Conservation (phyloP, 2,113 vertebrate species). For the Centrocercus urophasianus region DNA sequence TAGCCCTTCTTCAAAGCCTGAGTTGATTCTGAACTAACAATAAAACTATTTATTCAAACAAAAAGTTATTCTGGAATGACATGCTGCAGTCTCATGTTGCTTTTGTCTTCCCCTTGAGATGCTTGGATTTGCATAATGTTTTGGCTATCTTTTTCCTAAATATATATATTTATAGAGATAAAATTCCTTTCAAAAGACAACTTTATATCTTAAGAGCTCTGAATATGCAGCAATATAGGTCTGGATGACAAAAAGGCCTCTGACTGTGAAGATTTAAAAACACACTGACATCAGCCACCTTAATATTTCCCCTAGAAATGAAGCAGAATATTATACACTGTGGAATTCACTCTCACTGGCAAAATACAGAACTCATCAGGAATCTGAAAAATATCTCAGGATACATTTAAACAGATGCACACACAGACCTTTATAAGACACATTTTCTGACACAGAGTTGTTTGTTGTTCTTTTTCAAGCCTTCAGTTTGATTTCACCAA, state of each 20-base stretch:
- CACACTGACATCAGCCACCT: slow-evolving; percentile 37
- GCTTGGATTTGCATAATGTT: slow-evolving; percentile 69
- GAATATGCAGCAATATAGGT: slow-evolving; percentile 42
- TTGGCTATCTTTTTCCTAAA: slow-evolving; percentile 47
- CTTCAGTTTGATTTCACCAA: background rate
- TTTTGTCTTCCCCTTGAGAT: slow-evolving; percentile 72
- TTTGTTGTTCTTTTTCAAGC: background rate
- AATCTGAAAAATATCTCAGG: background rate
- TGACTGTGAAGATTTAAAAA: slow-evolving; percentile 65
- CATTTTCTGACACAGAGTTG: background rate
- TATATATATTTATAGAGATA: background rate
- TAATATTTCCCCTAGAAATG: slow-evolving; percentile 50
- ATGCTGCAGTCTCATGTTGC: slow-evolving; percentile 11
- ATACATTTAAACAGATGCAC: background rate
- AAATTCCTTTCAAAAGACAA: slow-evolving; percentile 39
- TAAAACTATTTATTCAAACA: slow-evolving; percentile 47
- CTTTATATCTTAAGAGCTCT: slow-evolving; percentile 34
- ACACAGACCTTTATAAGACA: background rate
- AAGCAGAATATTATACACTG: background rate
- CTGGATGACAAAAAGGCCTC: slow-evolving; percentile 36
- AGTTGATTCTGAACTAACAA: slow-evolving; percentile 63
- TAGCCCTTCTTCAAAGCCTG: slow-evolving; percentile 44
- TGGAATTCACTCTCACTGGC: slow-evolving; percentile 1
- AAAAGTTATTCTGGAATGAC: slow-evolving; percentile 37
- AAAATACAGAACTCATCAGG: slow-evolving; percentile 37